Conservation (phyloP, 2,113 vertebrate species). For the Lophotis ruficrista region DNA sequence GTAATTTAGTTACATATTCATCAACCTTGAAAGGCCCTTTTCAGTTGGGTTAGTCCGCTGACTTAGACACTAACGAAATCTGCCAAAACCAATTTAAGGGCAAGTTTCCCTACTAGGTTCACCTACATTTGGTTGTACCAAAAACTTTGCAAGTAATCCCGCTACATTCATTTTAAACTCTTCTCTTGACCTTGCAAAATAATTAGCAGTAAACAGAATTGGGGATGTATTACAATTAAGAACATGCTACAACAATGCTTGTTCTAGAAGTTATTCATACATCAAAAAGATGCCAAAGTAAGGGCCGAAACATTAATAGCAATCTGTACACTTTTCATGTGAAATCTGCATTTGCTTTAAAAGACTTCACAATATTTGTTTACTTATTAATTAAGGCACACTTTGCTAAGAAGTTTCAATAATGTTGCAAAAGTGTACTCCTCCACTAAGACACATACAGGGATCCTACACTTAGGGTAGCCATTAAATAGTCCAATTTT, state of each 20-base stretch:
- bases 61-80: neutral
- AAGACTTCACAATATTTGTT: neutral
- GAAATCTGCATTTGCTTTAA: neutral
- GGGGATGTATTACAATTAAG: neutral
- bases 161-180: neutral
- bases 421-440: neutral
- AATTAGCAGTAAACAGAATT: neutral
- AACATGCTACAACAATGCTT: neutral
- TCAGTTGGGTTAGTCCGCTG: neutral
- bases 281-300: neutral
- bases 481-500: rapidly evolving
- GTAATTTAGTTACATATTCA: neutral
- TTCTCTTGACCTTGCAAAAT: neutral
- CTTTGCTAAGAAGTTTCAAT: neutral
- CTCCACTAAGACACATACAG: neutral
- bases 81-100: neutral
- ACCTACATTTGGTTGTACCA: neutral
- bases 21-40: neutral
- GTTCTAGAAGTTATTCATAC: neutral
- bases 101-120: neutral
- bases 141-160: neutral
- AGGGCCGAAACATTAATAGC: neutral
- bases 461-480: neutral
- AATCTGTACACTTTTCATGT: neutral
- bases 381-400: neutral